Base-by-base conservation (phyloP, 2,113 vertebrate genomes). In the Amphiprion ocellaris region DNA sequence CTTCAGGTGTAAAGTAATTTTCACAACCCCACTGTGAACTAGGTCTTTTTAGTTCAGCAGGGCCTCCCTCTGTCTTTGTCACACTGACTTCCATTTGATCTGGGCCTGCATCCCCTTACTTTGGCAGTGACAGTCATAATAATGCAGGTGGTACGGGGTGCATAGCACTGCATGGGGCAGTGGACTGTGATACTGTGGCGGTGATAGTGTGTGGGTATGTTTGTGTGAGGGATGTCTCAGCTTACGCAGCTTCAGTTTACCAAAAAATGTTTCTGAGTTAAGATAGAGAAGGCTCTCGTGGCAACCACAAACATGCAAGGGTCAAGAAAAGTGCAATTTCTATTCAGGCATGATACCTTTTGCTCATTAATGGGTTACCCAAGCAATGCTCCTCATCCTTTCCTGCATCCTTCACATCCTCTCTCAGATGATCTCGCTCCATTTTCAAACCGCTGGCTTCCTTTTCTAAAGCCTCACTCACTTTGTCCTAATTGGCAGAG, bases 71-170 rank as follows among this genome's bases (percentile, higher is more conserved):
- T 24, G 59, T 81, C 49, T 73, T 69, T 47, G 3, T 78, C 82
- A 66, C 49, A 68, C 41, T 49, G 39, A 33, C 44, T 64, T 62
- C 24, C 1, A 17, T 86, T 83, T 87, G 83, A 84, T 84, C 77
- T 76, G 26, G 4, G 56, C 44, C 63, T 1, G 49, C 21, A 56
- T 10, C 67, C 86, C 56, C 37, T 47, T 55, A 46, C 68, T 74
- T 64, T 56, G 50, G 30, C 60, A 72, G 47, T 62, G 81, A 80
- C 75, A 86, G 83, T n/a, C 28, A 16, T 55, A 87, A 78, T 74
- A 81, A 83, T 74, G 67, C 64, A 85, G 81, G 54, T 78, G 73
- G 55, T 24, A 30, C 83, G 63, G 50, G 26, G 17, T 62, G 41
- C 39, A 30, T 65, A 63, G 53, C 72, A 41, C 24, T 24, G 46